Percentiles rank a stretch among this genome's conserved stretches.
Conservation (phyloP, 2,113 vertebrate species). For the Sander lucioperca region DNA sequence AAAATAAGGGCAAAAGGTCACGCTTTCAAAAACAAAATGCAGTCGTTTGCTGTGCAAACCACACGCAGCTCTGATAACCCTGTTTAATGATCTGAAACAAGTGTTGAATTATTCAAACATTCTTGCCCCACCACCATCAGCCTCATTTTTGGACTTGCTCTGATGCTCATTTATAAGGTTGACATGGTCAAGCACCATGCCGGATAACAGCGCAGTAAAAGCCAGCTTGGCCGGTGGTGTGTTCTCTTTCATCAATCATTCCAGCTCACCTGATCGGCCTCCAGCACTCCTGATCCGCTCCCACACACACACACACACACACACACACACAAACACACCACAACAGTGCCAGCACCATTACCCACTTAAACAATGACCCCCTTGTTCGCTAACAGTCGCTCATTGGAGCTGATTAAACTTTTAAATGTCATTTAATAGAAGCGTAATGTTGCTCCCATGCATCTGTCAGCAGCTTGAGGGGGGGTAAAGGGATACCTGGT, state of each 20-base stretch:
- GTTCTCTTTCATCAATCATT: constrained; percentile 52
- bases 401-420: constrained; percentile 89
- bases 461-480: constrained; percentile 73
- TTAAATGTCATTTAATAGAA: constrained; percentile 87
- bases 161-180: constrained; percentile 25
- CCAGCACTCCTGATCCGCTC: constrained; percentile 30
- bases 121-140: constrained; percentile 2
- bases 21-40: not conserved
- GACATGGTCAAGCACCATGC: constrained; percentile 2
- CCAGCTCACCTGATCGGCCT: constrained; percentile 59
- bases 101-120: constrained; percentile 13
- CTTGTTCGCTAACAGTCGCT: constrained; percentile 80
- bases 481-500: constrained; percentile 83
- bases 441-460: constrained; percentile 69
- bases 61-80: not conserved
- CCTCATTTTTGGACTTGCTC: constrained; percentile 9
- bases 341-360: constrained; percentile 58
- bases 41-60: not conserved
- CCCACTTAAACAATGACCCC: constrained; percentile 80
- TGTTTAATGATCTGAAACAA: not conserved
- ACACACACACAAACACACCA: no score
- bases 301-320: not conserved
- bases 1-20: constrained; percentile 3
- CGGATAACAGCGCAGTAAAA: constrained; percentile 7
- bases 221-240: constrained; percentile 20